Conservation (phyloP, 2,113 vertebrate species). For the Leptosomus discolor region DNA sequence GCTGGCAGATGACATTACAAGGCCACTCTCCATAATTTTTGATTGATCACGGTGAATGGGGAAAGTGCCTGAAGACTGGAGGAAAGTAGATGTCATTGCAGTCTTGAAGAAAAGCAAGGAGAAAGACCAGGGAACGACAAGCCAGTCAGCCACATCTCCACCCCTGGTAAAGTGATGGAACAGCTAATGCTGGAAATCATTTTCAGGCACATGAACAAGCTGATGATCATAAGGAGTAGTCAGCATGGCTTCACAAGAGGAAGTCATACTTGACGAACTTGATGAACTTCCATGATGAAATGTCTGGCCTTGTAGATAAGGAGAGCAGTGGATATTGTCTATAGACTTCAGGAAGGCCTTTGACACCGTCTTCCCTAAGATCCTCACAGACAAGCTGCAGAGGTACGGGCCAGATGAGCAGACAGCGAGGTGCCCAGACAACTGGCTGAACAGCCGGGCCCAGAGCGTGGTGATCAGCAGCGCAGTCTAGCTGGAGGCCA, state of each 20-base stretch:
- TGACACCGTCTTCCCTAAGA: neutral
- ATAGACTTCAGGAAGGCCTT: neutral
- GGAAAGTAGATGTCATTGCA: neutral
- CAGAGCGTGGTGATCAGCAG: neutral
- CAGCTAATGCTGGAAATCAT: neutral
- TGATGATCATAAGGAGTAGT: neutral
- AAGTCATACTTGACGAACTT: neutral
- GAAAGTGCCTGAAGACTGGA: neutral
- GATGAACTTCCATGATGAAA: neutral
- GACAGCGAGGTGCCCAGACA: neutral
- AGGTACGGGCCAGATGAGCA: neutral
- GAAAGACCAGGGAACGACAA: neutral
- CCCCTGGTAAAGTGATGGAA: neutral
- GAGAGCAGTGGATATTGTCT: neutral
- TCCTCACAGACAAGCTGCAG: neutral
- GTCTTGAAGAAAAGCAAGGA: neutral
- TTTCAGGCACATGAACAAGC: neutral
- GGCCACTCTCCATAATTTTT: neutral
- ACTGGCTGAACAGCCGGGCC: neutral
- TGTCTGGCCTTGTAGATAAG: neutral
- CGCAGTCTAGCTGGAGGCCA: neutral
- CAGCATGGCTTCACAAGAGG: neutral
- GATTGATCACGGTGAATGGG: neutral
- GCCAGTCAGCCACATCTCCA: neutral
- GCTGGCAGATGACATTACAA: neutral